Base-by-base conservation (phyloP, 2,888 invertebrate species). In the Drosophila gaucha region DNA sequence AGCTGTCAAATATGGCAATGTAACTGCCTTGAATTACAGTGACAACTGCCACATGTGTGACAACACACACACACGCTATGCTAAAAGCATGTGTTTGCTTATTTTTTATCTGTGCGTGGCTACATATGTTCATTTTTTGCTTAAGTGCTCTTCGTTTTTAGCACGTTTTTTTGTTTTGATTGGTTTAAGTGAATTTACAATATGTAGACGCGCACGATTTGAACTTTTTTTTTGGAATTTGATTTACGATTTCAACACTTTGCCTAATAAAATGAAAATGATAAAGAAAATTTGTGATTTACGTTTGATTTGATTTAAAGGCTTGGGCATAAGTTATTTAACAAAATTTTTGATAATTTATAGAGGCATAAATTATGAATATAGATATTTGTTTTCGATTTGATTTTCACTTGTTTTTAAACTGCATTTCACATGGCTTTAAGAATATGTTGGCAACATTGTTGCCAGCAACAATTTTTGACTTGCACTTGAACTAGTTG, bases 121-220 rank as follows among this genome's bases (percentile, higher is more conserved):
- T 82, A 69, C 82, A 82, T 88, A 88, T 88, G 88, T 77, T 66
- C 74, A 86, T 78, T 60, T 66, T 39, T 38, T 49, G 59, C 67
- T 41, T 22, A 55, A 57, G 36, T 35, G 55, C 33, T 58, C 51
- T 2, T 6, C n/a, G n/a, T 54, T 43, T 56, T 30, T 20, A 20
- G 10, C 51, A 51, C 44, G 20, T 43, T 8, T 41, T n/a, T 36
- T 54, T 16, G 36, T 30, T 30, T 26, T 31, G n/a, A 12, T 35
- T 43, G 18, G 3, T n/a, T 16, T 55, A 54, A 46, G 20, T 33
- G 47, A 60, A 66, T 64, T 82, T 39, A 26, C 62, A 80, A 80
- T 65, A 58, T 67, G 58, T 52, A 51, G 24, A 63, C 67, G 39
- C 58, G 55, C 47, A 44, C 58, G 60, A 76, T 62, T 60, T 49